Evolutionary conservation across 2,888 invertebrate species (phyloP).

Genomic region (Gryllus longicercus): DNA sequence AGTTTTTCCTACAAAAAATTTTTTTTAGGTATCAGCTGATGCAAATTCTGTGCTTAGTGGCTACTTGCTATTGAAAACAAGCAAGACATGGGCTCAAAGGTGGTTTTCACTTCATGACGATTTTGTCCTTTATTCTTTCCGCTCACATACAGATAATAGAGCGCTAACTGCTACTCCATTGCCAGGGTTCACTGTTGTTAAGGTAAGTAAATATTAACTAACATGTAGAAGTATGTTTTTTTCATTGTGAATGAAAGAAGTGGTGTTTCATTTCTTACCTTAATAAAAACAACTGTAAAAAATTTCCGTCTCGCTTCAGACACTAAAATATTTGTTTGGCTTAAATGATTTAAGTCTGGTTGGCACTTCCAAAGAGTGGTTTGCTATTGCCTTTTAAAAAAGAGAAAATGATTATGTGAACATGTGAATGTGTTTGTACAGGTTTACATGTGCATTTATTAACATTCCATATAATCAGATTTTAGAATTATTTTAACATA

Average conservation of each 20-base stretch:
- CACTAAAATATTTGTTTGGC: too few relatives aligned
- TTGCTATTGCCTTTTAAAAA: too few relatives aligned
- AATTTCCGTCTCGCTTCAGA: too few relatives aligned
- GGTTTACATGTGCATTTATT: too few relatives aligned
- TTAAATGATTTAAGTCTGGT: too few relatives aligned
- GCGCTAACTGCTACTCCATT: conserved; percentile 59
- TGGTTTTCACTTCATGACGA: conserved; percentile 57
- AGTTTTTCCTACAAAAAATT: background rate
- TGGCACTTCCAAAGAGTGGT: too few relatives aligned
- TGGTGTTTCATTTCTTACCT: too few relatives aligned
- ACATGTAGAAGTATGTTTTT: too few relatives aligned
- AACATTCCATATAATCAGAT: background rate
- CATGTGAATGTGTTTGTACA: too few relatives aligned
- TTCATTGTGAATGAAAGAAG: too few relatives aligned
- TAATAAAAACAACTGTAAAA: too few relatives aligned
- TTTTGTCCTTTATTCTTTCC: conserved; percentile 56
- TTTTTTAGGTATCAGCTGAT: conserved; percentile 51
- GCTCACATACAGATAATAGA: conserved; percentile 50
- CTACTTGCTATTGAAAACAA: conserved; percentile 50
- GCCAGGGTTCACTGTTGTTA: conserved; percentile 54
- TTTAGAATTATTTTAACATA: background rate
- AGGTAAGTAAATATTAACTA: conserved; percentile 39
- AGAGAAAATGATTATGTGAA: too few relatives aligned
- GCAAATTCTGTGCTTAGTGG: conserved; percentile 53
- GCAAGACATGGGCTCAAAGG: conserved; percentile 53